Evolutionary conservation across 2,888 invertebrate genomes (phyloP), one percentile per base, ranked within the genome.

Genomic region (Chaetogeoica ovagalla): DNA sequence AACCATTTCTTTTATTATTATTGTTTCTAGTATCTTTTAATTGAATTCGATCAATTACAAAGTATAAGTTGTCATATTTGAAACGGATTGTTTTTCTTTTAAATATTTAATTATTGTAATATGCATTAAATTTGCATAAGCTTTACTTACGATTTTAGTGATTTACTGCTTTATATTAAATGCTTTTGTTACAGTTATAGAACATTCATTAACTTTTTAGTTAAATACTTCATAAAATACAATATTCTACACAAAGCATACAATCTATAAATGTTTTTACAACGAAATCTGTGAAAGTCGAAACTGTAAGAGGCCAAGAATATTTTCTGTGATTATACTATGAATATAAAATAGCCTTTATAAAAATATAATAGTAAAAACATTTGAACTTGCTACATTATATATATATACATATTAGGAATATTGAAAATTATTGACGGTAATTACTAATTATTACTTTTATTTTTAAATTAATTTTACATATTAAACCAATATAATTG

Each of bases 351-450:
- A 66, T 9, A 55, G 19, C 43, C 43, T 48, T 43, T 19, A 65
- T 65, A 43, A 65, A n/a, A 65, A 43, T 43, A 63, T 43, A 66
- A 43, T 5, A 66, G 37, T 21, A 43, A 39, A 37, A 70, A 65
- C 55, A 74, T 74, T 65, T 55, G 55, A 74, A 74, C 63, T 57
- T 65, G 63, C 63, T 65, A 65, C 17, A 15, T 30, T 21, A 57
- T 19, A 57, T 30, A 30, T 30, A 30, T 30, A 30, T 52, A 65
- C 23, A 13, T 74, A 65, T 57, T 39, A 39, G 65, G 63, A 52
- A 37, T 74, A 63, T 65, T 65, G 55, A 63, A 65, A 63, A 11
- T 48, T 48, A 13, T 48, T 48, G 48, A 13, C 17, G 21, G 37
- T 52, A 55, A 62, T 63, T 37, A 74, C 17, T 70, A 70, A 57